Evolutionary conservation across 2,888 invertebrate genomes (phyloP).

Genomic region (Scaeva pyrastri): DNA sequence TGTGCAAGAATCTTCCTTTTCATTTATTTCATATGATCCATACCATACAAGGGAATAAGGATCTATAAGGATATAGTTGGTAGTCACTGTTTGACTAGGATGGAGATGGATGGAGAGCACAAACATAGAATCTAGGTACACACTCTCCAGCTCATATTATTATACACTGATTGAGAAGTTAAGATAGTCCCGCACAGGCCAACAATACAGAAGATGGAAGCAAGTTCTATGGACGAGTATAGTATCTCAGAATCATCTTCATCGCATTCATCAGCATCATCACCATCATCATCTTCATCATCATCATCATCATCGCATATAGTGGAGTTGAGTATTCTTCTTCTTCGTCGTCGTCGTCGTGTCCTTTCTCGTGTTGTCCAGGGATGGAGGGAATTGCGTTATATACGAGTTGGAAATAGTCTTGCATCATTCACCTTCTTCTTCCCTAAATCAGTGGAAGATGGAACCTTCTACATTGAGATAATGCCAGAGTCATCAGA

Average conservation of each 20-base stretch:
- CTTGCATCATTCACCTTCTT: constrained; percentile 51
- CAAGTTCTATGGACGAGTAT: neutral
- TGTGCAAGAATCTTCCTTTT: constrained; percentile 67
- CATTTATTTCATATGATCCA: constrained; percentile 73
- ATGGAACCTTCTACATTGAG: constrained; percentile 52
- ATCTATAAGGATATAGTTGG: constrained; percentile 68
- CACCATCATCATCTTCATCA: constrained; percentile 49
- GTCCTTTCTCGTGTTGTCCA: constrained; percentile 27
- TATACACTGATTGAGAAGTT: constrained; percentile 36
- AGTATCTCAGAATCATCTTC: constrained; percentile 69
- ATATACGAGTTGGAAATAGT: too few relatives aligned
- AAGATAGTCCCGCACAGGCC: constrained; percentile 24
- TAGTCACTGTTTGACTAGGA: constrained; percentile 65
- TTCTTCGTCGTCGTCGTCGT: neutral
- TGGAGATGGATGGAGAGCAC: constrained; percentile 54
- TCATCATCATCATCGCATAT: constrained; percentile 26
- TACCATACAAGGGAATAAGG: constrained; percentile 67
- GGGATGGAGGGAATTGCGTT: too few relatives aligned
- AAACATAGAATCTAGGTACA: neutral
- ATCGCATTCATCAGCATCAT: constrained; percentile 74
- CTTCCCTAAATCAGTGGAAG: constrained; percentile 51
- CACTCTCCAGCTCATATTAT: neutral
- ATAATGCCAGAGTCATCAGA: constrained; percentile 58
- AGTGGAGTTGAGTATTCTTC: neutral
- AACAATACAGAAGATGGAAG: neutral